A percentile compares a stretch with the other conserved stretches of the same genome.
Evolutionary conservation across 2,888 invertebrate species (phyloP).

Genomic region (Hydrotaea cyrtoneurina): DNA sequence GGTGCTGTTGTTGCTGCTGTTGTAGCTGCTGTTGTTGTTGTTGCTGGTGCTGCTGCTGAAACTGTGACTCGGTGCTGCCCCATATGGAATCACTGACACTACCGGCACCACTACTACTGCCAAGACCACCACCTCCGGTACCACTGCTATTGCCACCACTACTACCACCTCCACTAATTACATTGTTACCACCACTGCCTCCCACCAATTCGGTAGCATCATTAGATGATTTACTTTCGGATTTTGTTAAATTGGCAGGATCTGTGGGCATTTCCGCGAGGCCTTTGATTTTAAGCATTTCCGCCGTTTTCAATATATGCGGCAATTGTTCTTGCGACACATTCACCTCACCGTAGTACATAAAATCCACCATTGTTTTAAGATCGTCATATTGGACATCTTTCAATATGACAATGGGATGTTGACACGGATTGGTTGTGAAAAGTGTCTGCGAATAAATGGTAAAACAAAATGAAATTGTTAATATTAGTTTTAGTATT

Average conservation of each 20-base stretch:
- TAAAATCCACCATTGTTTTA: conserved; percentile 94
- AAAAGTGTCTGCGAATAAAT: conserved; percentile 86
- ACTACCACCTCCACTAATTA: conserved; percentile 74
- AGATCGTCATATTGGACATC: conserved; percentile 93
- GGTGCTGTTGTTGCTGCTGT: conserved; percentile 71
- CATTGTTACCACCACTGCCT: conserved; percentile 74
- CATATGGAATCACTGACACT: conserved; percentile 82
- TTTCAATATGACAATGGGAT: conserved; percentile 94
- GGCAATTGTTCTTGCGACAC: conserved; percentile 94
- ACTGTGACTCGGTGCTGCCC: conserved; percentile 82
- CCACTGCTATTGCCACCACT: conserved; percentile 68
- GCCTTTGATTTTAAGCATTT: conserved; percentile 93
- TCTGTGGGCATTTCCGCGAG: conserved; percentile 92
- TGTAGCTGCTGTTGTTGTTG: conserved; percentile 80
- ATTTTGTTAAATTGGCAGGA: conserved; percentile 87
- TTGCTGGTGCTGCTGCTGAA: conserved; percentile 83
- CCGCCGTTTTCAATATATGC: conserved; percentile 90
- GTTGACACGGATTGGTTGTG: conserved; percentile 92
- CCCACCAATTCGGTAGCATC: conserved; percentile 81
- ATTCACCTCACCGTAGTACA: conserved; percentile 96
- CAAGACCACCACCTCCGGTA: conserved; percentile 70
- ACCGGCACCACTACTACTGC: conserved; percentile 70
- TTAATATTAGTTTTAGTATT: background rate
- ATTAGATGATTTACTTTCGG: conserved; percentile 84
- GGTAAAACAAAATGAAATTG: conserved; percentile 40